Evolutionary conservation across 2,888 invertebrate species (phyloP).

Genomic region (Parthenolecanium corni): DNA sequence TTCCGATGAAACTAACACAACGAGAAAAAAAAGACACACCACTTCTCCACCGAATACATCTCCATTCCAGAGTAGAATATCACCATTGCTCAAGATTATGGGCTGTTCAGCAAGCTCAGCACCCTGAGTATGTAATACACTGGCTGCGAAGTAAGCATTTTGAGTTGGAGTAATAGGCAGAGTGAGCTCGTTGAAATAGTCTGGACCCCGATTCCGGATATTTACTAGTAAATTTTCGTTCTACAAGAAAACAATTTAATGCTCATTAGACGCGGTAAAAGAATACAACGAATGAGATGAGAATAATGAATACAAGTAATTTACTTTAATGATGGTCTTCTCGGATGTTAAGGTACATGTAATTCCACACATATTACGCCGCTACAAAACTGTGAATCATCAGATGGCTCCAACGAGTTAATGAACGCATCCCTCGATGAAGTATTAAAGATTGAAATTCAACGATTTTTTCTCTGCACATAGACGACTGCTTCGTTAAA

Average conservation of each 20-base stretch:
- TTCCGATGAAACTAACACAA: too few species aligned
- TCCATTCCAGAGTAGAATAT: constrained; percentile 74
- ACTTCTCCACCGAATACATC: constrained; percentile 59
- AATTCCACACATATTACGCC: not conserved
- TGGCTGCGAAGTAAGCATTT: constrained; percentile 37
- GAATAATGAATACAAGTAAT: not conserved
- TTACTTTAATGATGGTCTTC: not conserved
- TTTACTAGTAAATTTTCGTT: too few species aligned
- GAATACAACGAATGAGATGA: not conserved
- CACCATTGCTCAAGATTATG: constrained; percentile 44
- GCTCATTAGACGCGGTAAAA: not conserved
- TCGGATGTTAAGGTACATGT: not conserved
- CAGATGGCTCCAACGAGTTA: too few species aligned
- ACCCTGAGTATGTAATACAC: constrained; percentile 81
- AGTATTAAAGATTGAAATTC: too few species aligned
- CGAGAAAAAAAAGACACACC: constrained; percentile 36
- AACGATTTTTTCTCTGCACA: too few species aligned
- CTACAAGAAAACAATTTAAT: not conserved
- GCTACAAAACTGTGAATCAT: too few species aligned
- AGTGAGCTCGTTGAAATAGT: constrained; percentile 5
- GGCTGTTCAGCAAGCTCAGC: constrained; percentile 54
- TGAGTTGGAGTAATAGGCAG: constrained; percentile 23
- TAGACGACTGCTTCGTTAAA: too few species aligned
- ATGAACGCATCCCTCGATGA: too few species aligned
- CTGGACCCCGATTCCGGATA: constrained; percentile 30